A percentile compares a stretch with the other conserved stretches of the same genome.
Conservation (phyloP, 2,888 invertebrate species). For the Ochlodes sylvanus region DNA sequence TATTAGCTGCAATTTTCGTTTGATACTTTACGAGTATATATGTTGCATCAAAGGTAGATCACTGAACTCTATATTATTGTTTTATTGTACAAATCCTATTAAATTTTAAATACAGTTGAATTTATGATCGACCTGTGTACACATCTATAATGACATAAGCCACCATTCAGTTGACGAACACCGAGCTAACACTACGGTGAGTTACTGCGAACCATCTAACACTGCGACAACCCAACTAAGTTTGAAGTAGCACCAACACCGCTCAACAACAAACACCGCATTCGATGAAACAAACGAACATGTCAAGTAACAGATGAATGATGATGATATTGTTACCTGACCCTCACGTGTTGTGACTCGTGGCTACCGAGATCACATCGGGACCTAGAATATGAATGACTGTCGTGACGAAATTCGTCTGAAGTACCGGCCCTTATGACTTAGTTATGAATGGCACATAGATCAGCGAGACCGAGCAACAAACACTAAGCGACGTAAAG, state of each 20-base stretch:
- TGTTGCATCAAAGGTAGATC: constrained; percentile 9
- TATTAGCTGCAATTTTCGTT: too few species aligned
- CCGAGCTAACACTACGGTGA: neutral
- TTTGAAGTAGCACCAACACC: constrained; percentile 19
- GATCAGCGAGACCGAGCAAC: neutral
- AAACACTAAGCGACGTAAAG: neutral
- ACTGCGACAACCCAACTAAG: neutral
- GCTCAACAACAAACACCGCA: neutral
- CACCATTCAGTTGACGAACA: constrained; percentile 5
- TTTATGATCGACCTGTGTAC: constrained; percentile 12
- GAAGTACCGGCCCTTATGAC: neutral
- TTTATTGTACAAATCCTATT: constrained; percentile 8
- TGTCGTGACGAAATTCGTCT: neutral
- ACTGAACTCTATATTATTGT: neutral
- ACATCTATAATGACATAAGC: neutral
- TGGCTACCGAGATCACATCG: neutral
- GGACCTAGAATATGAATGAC: constrained; percentile 33
- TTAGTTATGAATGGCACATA: neutral
- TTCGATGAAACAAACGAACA: neutral
- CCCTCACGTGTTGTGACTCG: neutral
- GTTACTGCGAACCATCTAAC: neutral
- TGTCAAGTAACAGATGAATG: constrained; percentile 2
- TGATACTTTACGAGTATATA: neutral
- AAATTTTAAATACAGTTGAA: constrained; percentile 3
- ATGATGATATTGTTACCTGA: constrained; percentile 28